phyloP scores from a whole-genome alignment of 1,140 invertebrate genomes.

The Orchesella cincta region DNA sequence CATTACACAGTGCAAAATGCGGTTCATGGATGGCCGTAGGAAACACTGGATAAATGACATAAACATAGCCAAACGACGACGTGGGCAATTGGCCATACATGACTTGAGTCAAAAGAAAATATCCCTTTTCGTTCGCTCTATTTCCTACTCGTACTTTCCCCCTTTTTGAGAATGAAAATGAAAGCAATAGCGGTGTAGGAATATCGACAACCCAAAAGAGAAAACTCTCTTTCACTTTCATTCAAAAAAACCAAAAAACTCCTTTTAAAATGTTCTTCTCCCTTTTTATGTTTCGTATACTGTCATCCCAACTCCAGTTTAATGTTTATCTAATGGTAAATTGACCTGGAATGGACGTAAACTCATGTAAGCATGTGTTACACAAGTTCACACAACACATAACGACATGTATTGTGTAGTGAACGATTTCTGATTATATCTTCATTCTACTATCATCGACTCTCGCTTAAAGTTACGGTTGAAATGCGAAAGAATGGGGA shows the following conservation, averaged over 20 bases:
- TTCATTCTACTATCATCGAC: slow-evolving; percentile 17
- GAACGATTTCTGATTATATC: background rate
- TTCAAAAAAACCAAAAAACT: background rate
- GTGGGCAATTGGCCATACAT: slow-evolving; percentile 24
- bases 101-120: slow-evolving; percentile 21
- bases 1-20: background rate
- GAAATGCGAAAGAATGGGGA: background rate
- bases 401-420: slow-evolving; percentile 1
- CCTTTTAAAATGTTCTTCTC: slow-evolving; percentile 21
- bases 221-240: background rate
- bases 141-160: background rate
- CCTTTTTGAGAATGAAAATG: background rate
- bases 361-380: background rate
- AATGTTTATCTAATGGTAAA: slow-evolving; percentile 19
- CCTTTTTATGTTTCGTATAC: too few species aligned
- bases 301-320: background rate
- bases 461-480: background rate
- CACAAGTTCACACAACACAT: background rate
- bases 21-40: background rate
- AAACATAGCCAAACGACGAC: slow-evolving; percentile 24
- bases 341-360: background rate
- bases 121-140: slow-evolving; percentile 19
- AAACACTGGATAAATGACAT: slow-evolving; percentile 18
- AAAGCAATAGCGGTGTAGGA: background rate
- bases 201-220: background rate